Evolutionary conservation across 2,113 vertebrate species (phyloP).

Genomic region (Coptodon bakossiorum): DNA sequence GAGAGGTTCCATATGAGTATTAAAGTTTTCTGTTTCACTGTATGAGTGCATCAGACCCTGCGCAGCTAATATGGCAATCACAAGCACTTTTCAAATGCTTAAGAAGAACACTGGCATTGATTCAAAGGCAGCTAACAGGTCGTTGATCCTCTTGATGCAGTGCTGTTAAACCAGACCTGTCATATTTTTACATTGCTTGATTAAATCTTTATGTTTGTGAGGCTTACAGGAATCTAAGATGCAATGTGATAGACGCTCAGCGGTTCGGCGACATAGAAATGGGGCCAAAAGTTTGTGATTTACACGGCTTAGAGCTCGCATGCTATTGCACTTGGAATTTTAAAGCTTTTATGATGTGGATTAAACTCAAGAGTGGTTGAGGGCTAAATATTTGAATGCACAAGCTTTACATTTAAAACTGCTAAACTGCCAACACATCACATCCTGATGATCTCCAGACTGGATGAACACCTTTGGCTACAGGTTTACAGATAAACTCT

Average conservation of each 20-base stretch:
- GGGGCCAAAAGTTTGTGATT: neutral
- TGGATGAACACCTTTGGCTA: neutral
- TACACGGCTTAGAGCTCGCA: neutral
- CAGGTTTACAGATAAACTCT: constrained; percentile 23
- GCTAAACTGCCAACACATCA: neutral
- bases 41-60: constrained; percentile 11
- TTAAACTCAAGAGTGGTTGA: neutral
- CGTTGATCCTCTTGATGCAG: neutral
- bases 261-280: neutral
- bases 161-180: constrained; percentile 19
- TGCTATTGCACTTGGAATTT: neutral
- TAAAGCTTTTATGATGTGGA: neutral
- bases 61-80: constrained; percentile 52
- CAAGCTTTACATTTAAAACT: neutral
- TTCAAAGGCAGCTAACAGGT: constrained; percentile 5
- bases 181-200: constrained; percentile 33
- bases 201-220: constrained; percentile 31
- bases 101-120: constrained; percentile 27
- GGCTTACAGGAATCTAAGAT: constrained; percentile 10
- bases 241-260: neutral
- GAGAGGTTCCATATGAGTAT: constrained; percentile 23
- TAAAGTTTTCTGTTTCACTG: constrained; percentile 13
- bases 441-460: constrained; percentile 44
- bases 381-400: neutral
- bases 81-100: constrained; percentile 10